Evolutionary conservation across 1,140 invertebrate genomes (phyloP).

Genomic region (Platyscapa corneri): DNA sequence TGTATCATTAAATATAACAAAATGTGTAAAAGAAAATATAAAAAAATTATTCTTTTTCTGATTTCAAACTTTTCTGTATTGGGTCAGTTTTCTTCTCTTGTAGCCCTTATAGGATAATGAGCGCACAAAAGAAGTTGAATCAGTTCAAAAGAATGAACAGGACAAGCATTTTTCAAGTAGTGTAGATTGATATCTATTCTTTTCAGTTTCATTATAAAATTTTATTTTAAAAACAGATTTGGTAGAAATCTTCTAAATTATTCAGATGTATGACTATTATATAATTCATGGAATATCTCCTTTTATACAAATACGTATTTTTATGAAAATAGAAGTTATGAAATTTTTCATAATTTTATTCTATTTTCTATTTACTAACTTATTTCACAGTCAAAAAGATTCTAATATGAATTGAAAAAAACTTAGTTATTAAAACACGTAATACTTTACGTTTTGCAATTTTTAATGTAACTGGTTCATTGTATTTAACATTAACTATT

Average conservation of each 20-base stretch:
- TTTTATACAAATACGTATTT: background rate
- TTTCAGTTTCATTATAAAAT: background rate
- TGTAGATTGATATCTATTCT: background rate
- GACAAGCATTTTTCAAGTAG: background rate
- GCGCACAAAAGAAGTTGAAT: background rate
- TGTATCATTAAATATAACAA: too few species aligned
- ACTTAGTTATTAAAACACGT: background rate
- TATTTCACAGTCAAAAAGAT: too few species aligned
- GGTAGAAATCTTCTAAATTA: background rate
- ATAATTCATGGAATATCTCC: background rate
- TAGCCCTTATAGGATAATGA: background rate
- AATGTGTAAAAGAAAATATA: too few species aligned
- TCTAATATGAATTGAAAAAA: background rate
- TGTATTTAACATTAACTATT: background rate
- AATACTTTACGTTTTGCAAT: background rate
- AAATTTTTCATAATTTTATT: too few species aligned
- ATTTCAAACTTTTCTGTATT: background rate
- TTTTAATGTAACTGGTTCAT: background rate
- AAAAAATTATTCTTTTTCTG: background rate
- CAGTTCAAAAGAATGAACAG: background rate
- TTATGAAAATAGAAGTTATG: too few species aligned
- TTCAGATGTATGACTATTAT: background rate
- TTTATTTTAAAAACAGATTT: background rate
- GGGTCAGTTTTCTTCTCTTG: background rate
- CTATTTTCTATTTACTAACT: too few species aligned